phyloP scores from a whole-genome alignment of 2,888 invertebrate species.

The Cosmopolites sordidus region DNA sequence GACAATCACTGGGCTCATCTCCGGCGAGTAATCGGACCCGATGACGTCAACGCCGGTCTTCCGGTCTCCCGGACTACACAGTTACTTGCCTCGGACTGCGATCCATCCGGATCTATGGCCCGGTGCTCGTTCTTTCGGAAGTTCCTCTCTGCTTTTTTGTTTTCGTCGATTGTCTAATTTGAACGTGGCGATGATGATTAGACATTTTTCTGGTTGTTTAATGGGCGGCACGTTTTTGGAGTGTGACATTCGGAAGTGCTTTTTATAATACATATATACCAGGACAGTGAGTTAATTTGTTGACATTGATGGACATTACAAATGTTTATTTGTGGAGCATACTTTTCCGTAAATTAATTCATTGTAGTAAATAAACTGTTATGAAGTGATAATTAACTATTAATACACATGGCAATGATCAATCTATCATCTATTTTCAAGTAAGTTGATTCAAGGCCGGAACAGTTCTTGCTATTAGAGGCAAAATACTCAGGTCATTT shows the following conservation, averaged over 20 bases:
- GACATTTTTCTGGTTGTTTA: neutral
- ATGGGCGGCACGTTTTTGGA: neutral
- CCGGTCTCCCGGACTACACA: neutral
- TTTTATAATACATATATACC: too few relatives aligned
- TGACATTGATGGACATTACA: too few relatives aligned
- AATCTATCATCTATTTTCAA: too few relatives aligned
- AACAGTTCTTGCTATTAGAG: too few relatives aligned
- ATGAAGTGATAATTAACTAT: too few relatives aligned
- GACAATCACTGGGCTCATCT: slow-evolving; percentile 5
- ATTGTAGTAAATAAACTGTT: too few relatives aligned
- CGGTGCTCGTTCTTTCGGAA: neutral
- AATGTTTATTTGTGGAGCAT: too few relatives aligned
- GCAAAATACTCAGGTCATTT: too few relatives aligned
- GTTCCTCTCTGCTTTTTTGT: neutral
- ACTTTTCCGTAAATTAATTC: too few relatives aligned
- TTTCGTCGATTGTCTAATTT: neutral
- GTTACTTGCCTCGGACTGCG: neutral
- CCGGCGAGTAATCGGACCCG: slow-evolving; percentile 2
- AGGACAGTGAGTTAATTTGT: too few relatives aligned
- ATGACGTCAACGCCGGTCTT: neutral
- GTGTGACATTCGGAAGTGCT: neutral
- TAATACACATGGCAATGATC: too few relatives aligned
- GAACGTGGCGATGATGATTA: neutral
- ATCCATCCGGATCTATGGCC: neutral
- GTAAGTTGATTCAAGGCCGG: too few relatives aligned